Evolutionary conservation across 2,888 invertebrate species (phyloP), one percentile per base, ranked within the genome.

Genomic region (Meloe dianella): DNA sequence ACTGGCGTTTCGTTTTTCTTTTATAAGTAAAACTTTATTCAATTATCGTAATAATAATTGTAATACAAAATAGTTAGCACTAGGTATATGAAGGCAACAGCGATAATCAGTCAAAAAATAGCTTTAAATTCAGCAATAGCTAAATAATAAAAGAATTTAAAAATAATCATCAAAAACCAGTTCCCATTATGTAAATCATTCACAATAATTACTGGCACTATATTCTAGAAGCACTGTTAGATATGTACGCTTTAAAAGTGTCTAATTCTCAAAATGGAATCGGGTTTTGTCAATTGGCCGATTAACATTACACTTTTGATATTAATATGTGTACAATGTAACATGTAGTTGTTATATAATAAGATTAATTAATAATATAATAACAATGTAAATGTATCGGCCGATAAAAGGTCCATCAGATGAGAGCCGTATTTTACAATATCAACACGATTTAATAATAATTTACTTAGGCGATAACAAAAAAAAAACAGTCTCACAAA

Each of bases 401-500:
- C 61, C 67, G 27, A 72, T 73, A 71, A 74, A 73, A 77, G 74
- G 73, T 74, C 72, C 63, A 60, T 61, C 61, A 67, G 71, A 67
- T 71, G 71, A 74, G 65, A 70, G 67, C 70, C 70, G 60, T 70
- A 75, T 73, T 68, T 71, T 74, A 77, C 74, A 75, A 75, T 75
- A 75, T 75, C 73, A 76, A 75, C 75, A 75, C 70, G 66, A 72
- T 27, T 54, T 54, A 54, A 27, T 54, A 74, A 75, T 77, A 76
- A 74, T 74, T 76, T 76, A 74, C 74, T 75, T 76, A 74, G 61
- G 29, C n/a, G 14, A 69, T 66, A 69, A 69, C 66, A 69, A 69
- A 68, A 73, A 71, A 74, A 71, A 73, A 75, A 75, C 77, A 77
- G 77, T 77, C 76, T 76, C 77, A 76, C 72, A 77, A 68, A 69